Base-by-base conservation (phyloP, 1,140 invertebrate genomes). In the Rhizoglyphus robini region DNA sequence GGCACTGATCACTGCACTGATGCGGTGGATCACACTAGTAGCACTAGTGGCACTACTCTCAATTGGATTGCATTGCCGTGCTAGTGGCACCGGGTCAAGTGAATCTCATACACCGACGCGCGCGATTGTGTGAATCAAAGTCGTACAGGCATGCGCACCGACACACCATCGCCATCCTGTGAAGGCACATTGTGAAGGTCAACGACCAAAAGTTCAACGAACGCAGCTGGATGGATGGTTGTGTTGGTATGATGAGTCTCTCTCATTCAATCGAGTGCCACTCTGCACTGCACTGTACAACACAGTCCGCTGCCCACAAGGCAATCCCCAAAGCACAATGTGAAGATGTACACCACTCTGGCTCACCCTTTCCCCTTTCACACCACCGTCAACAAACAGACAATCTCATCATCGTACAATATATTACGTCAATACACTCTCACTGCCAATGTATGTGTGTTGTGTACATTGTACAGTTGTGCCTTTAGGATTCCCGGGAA, bases 111-210 rank as follows among this genome's bases (percentile, higher is more conserved):
- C 36, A 11, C 36, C 36, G 8, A 11, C 36, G 8, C 36, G 8
- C 36, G 8, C 36, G 36, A 41, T 41, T 41, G 48, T 51, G 23
- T 20, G 11, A 23, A 23, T 51, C 48, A 51, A 51, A 13, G 48
- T n/a, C n/a, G n/a, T n/a, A 23, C 18, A 13, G 23, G 23, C 23
- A 23, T 20, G 48, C 23, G 15, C 23, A 51, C 15, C 48, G 48
- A 51, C 8, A 51, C 48, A 11, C n/a, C 48, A 51, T 51, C 23
- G 48, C 48, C 15, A 51, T 23, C 23, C 4, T 11, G 13, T 11
- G 48, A n/a, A n/a, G 3, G 36, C 36, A 20, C 23, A 46, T 46
- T n/a, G 51, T 54, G 51, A 54, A 54, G 51, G 51, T 60, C 27
- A 60, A 29, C 58, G 2, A 29, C 58, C 2, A 60, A 29, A 2